Evolutionary conservation across 1,140 invertebrate genomes (phyloP).

Genomic region (Anthonomus grandis): DNA sequence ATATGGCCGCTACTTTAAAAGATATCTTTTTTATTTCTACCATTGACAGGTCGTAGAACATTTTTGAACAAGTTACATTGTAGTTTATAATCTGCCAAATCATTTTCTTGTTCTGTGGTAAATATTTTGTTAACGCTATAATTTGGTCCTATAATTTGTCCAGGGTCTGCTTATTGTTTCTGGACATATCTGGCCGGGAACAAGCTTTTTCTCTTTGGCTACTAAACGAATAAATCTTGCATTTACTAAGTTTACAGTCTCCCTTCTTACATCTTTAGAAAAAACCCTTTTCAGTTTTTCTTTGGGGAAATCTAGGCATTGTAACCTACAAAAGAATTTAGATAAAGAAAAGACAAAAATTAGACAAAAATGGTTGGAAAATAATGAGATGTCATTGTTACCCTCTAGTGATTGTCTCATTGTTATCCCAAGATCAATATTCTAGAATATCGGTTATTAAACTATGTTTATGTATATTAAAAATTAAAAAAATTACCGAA

Average conservation of each 20-base stretch:
- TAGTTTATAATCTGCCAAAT: background rate
- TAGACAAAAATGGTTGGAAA: too few species aligned
- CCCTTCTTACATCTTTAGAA: background rate
- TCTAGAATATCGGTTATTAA: too few species aligned
- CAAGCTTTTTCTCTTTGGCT: too few species aligned
- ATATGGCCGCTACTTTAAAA: conserved; percentile 44
- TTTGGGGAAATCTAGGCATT: background rate
- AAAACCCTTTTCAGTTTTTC: background rate
- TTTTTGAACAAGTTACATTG: conserved; percentile 31
- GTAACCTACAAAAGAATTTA: too few species aligned
- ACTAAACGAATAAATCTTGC: background rate
- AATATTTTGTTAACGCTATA: background rate
- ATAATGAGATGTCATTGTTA: too few species aligned
- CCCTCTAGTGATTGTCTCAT: too few species aligned
- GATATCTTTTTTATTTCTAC: conserved; percentile 42
- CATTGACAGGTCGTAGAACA: conserved; percentile 39
- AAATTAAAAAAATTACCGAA: too few species aligned
- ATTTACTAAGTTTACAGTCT: background rate
- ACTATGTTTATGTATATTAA: too few species aligned
- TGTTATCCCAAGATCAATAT: too few species aligned
- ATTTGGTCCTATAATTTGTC: background rate
- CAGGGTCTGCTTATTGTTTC: background rate
- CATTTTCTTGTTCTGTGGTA: background rate
- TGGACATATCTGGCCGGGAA: background rate
- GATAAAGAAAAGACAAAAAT: too few species aligned